Evolutionary conservation across 2,113 vertebrate species (phyloP).

Genomic region (Oryzias celebensis): DNA sequence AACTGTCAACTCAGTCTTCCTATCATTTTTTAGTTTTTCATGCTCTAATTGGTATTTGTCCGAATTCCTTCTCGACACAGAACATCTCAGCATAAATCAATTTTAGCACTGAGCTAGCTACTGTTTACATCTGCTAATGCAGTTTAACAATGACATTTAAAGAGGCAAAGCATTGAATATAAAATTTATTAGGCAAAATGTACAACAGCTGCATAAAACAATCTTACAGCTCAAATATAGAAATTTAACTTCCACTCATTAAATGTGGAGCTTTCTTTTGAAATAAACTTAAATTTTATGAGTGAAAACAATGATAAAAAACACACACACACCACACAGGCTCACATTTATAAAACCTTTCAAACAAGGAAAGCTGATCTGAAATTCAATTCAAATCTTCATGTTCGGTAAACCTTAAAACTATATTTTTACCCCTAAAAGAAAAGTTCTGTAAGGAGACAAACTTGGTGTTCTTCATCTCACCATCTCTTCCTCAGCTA

Average conservation of each 20-base stretch:
- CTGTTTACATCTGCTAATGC: too few relatives aligned
- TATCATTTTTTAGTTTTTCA: too few relatives aligned
- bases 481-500: too few relatives aligned
- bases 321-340: slow-evolving; percentile 42
- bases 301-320: slow-evolving; percentile 75
- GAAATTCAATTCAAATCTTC: slow-evolving; percentile 19
- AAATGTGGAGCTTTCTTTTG: slow-evolving; percentile 64
- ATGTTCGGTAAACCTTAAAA: too few relatives aligned
- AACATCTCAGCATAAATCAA: too few relatives aligned
- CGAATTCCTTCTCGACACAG: too few relatives aligned
- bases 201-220: slow-evolving; percentile 77
- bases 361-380: slow-evolving; percentile 51
- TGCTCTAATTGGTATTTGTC: too few relatives aligned
- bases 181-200: slow-evolving; percentile 81
- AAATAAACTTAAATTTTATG: slow-evolving; percentile 56
- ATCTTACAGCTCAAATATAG: slow-evolving; percentile 76
- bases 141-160: background rate
- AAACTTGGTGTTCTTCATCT: too few relatives aligned
- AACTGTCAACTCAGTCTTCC: too few relatives aligned
- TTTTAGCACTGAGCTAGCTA: too few relatives aligned
- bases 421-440: too few relatives aligned
- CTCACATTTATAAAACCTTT: slow-evolving; percentile 53
- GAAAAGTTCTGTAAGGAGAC: too few relatives aligned
- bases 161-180: slow-evolving; percentile 71
- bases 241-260: slow-evolving; percentile 65